These are phyloP conservation scores for Rhodinocichla rosea DNA, from an alignment of 2,113 vertebrate genomes.

Conservation along the genomic window DNA sequence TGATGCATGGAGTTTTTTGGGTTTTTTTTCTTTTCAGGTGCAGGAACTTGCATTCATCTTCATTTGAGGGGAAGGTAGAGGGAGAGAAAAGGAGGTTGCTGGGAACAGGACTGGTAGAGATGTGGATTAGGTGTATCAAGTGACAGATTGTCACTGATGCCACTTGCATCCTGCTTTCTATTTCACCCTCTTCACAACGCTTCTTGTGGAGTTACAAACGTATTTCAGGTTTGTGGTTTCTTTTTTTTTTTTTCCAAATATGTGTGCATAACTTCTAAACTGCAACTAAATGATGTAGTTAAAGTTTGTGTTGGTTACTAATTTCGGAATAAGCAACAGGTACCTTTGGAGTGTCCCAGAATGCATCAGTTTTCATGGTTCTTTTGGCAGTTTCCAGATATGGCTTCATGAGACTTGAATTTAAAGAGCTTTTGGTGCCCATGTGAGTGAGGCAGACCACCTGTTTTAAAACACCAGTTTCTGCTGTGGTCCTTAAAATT, in stretches of 20 bases:
- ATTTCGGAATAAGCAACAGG: neutral
- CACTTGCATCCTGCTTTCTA: neutral
- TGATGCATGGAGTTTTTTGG: neutral
- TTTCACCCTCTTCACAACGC: neutral
- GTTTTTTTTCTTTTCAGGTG: neutral
- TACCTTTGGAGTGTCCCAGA: neutral
- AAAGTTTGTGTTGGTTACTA: neutral
- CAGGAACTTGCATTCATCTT: neutral
- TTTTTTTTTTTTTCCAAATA: neutral
- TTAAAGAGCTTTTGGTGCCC: neutral
- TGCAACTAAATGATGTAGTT: neutral
- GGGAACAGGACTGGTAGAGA: neutral
- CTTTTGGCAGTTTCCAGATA: neutral
- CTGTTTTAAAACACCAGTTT: neutral
- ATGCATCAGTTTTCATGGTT: neutral
- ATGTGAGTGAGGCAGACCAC: neutral
- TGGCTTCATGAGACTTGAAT: fast-evolving
- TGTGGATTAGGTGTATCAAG: neutral
- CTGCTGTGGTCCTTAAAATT: neutral
- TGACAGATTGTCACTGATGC: neutral
- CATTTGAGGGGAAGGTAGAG: neutral
- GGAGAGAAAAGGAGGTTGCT: neutral
- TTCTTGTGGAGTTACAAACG: neutral
- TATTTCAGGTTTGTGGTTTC: neutral
- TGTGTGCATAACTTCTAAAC: neutral